phyloP scores from a whole-genome alignment of 2,113 vertebrate species.

The Anseranas semipalmata region DNA sequence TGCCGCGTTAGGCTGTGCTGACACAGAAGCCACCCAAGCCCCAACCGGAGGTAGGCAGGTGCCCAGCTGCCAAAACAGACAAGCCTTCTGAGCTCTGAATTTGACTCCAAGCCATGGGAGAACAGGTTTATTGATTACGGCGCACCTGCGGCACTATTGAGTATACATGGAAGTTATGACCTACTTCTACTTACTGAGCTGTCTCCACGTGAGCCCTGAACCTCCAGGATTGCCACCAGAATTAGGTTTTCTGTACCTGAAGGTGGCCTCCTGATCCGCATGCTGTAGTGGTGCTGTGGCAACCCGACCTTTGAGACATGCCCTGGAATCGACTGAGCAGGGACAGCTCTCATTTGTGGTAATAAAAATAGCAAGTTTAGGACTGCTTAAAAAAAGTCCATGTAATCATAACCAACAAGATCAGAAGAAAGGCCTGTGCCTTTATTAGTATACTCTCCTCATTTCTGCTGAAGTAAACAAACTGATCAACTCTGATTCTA shows the following conservation, averaged over 20 bases:
- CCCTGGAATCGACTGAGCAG: accelerated
- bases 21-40: not conserved
- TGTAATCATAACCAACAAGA: not conserved
- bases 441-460: not conserved
- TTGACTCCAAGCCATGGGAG: not conserved
- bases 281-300: accelerated
- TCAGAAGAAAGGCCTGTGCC: not conserved
- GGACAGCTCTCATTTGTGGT: not conserved
- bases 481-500: not conserved
- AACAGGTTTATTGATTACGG: accelerated
- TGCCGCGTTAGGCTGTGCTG: not conserved
- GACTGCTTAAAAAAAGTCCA: not conserved
- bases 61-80: not conserved
- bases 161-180: accelerated
- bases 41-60: not conserved
- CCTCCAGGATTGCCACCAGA: not conserved
- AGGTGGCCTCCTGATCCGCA: not conserved
- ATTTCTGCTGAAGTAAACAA: not conserved
- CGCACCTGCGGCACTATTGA: accelerated
- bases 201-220: not conserved
- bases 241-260: not conserved
- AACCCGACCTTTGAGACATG: accelerated
- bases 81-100: not conserved
- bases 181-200: not conserved
- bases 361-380: not conserved